Conservation (phyloP, 1,140 invertebrate genomes). For the Atta colombica region DNA sequence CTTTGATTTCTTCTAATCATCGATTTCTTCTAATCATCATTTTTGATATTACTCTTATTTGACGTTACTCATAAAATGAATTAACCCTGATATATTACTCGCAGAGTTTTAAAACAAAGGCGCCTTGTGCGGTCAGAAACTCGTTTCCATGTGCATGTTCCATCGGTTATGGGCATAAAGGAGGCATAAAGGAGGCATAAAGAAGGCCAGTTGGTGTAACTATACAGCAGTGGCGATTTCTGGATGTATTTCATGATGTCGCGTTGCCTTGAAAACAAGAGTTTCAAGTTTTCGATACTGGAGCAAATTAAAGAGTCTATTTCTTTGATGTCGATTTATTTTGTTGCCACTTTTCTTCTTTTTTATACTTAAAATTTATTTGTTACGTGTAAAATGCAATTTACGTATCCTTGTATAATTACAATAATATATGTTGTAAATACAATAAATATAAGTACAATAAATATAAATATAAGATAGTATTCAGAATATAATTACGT, state of each 20-base stretch:
- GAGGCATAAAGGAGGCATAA: slow-evolving; percentile 66
- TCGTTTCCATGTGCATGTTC: slow-evolving; percentile 64
- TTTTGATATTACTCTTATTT: neutral
- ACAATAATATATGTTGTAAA: neutral
- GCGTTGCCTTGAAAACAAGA: slow-evolving; percentile 16
- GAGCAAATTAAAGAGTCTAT: neutral
- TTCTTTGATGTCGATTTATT: neutral
- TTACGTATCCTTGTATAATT: neutral
- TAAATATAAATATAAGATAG: neutral
- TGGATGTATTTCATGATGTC: slow-evolving; percentile 50
- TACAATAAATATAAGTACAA: neutral
- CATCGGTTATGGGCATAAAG: slow-evolving; percentile 68
- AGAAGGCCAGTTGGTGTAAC: slow-evolving; percentile 51
- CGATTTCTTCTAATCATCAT: neutral
- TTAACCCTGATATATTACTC: slow-evolving; percentile 28
- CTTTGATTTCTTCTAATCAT: neutral
- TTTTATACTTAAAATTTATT: neutral
- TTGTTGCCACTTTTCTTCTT: neutral
- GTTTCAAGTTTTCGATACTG: neutral
- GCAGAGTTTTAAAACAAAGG: slow-evolving; percentile 73
- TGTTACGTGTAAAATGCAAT: neutral
- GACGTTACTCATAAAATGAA: neutral
- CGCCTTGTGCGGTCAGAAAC: slow-evolving; percentile 67
- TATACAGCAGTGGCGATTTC: slow-evolving; percentile 65
- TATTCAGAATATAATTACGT: neutral